Conservation (phyloP, 2,113 vertebrate genomes). For the Saimiri boliviensis region DNA sequence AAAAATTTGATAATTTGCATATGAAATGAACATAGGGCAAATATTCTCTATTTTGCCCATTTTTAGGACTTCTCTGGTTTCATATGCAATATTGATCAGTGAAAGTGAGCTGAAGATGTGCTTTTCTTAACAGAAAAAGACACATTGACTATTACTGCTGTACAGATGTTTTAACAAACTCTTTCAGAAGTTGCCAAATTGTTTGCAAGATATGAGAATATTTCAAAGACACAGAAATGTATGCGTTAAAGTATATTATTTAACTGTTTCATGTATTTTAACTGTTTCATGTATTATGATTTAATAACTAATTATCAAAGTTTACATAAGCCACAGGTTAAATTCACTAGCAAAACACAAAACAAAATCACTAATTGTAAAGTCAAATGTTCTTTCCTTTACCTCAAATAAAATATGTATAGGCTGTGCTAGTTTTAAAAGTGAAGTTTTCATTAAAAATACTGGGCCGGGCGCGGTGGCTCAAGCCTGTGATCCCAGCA, state of each 20-base stretch:
- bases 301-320: slow-evolving; percentile 40
- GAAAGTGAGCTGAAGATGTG: neutral
- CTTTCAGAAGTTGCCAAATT: neutral
- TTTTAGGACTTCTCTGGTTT: neutral
- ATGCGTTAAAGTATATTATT: slow-evolving; percentile 14
- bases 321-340: neutral
- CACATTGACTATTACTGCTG: neutral
- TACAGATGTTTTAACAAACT: neutral
- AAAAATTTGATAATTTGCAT: neutral
- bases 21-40: neutral
- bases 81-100: neutral
- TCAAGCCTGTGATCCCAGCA: no score
- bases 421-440: slow-evolving; percentile 37
- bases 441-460: slow-evolving; percentile 29
- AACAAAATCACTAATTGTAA: neutral
- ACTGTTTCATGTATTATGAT: slow-evolving; percentile 31
- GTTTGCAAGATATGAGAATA: neutral
- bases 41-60: neutral
- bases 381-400: neutral
- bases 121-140: neutral
- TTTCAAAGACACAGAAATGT: neutral
- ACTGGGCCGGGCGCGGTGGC: no score
- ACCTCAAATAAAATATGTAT: slow-evolving; percentile 7
- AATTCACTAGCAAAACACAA: slow-evolving; percentile 51
- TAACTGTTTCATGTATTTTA: slow-evolving; percentile 59